Evolutionary conservation across 2,888 invertebrate genomes (phyloP).

Genomic region (Protula sp.): DNA sequence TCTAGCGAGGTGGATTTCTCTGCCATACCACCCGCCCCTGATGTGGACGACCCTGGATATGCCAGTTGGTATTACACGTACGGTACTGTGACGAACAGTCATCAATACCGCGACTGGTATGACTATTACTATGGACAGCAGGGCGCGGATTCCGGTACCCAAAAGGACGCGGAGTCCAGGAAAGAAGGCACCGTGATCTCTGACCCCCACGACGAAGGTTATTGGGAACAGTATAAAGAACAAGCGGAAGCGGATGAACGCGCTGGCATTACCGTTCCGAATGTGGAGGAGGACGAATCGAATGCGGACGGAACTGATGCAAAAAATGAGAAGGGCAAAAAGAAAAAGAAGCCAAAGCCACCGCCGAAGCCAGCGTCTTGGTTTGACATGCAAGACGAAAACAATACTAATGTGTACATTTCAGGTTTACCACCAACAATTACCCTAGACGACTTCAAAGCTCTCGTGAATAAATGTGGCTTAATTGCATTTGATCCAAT

Average conservation of each 20-base stretch:
- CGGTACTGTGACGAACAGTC: too few species aligned
- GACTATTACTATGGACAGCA: conserved; percentile 22
- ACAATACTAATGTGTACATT: conserved; percentile 94
- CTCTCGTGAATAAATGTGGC: conserved; percentile 94
- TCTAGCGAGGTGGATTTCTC: too few species aligned
- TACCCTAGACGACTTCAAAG: conserved; percentile 76
- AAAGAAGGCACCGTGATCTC: too few species aligned
- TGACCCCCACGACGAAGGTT: too few species aligned
- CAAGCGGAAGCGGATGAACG: neutral
- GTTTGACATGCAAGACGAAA: conserved; percentile 84
- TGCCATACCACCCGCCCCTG: conserved; percentile 5
- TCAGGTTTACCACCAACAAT: conserved; percentile 82
- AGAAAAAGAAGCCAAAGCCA: neutral
- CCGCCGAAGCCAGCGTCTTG: too few species aligned
- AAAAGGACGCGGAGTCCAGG: neutral
- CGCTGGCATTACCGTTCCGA: neutral
- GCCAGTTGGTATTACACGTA: too few species aligned
- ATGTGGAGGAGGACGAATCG: neutral
- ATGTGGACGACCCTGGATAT: conserved; percentile 1
- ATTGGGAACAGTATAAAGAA: neutral
- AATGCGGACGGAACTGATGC: neutral
- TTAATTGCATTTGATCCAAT: conserved; percentile 81
- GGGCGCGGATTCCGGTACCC: neutral
- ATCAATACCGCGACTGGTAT: conserved; percentile 28
- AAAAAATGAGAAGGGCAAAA: conserved; percentile 1